A percentile compares a stretch with the other conserved stretches of the same genome.
Evolutionary conservation across 1,140 invertebrate species (phyloP).

Genomic region (Papilio aristodemus): DNA sequence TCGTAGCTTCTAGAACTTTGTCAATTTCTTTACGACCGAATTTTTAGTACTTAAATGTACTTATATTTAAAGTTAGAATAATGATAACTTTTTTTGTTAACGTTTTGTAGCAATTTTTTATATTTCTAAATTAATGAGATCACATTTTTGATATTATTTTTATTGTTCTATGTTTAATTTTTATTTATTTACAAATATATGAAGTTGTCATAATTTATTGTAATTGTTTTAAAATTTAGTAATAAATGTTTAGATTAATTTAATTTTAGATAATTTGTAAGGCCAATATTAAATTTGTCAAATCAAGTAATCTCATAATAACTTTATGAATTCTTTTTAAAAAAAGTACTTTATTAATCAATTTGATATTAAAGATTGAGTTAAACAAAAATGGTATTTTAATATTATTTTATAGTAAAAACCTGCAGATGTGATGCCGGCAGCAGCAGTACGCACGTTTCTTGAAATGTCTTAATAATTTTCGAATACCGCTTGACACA

Average conservation of each 20-base stretch:
- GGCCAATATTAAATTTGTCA: constrained; percentile 1
- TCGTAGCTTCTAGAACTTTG: too few relatives aligned
- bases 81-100: too few relatives aligned
- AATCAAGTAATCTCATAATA: constrained; percentile 6
- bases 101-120: not conserved
- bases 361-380: not conserved
- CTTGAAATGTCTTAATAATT: too few relatives aligned
- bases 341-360: not conserved
- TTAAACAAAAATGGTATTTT: not conserved
- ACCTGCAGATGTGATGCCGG: too few relatives aligned
- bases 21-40: too few relatives aligned
- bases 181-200: not conserved
- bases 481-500: too few relatives aligned
- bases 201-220: not conserved
- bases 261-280: too few relatives aligned
- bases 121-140: not conserved
- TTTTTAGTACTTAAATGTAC: too few relatives aligned
- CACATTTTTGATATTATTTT: not conserved
- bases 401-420: not conserved
- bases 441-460: too few relatives aligned
- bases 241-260: not conserved
- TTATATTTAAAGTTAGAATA: too few relatives aligned
- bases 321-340: constrained; percentile 33
- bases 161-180: not conserved
- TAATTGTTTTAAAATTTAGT: not conserved